Evolutionary conservation across 2,113 vertebrate genomes (phyloP).

Genomic region (Origma solitaria): DNA sequence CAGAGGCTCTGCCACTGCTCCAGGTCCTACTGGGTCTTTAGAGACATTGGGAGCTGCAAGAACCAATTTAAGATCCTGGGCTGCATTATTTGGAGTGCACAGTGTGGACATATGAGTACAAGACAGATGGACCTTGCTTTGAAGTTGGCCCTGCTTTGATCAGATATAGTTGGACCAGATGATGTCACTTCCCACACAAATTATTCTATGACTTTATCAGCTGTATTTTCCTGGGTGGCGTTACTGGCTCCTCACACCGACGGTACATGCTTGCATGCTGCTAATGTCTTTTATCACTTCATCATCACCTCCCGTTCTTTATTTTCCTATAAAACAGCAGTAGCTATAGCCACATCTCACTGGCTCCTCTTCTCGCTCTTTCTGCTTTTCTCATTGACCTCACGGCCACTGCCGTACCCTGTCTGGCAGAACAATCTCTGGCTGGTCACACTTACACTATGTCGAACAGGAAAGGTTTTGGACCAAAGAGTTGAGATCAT

Average conservation of each 20-base stretch:
- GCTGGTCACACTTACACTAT: not conserved
- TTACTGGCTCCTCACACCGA: not conserved
- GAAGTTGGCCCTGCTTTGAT: not conserved
- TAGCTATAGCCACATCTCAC: not conserved
- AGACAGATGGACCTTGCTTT: not conserved
- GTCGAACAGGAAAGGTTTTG: not conserved
- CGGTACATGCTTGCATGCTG: not conserved
- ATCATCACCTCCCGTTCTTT: not conserved
- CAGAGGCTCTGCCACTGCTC: not conserved
- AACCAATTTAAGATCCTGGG: not conserved
- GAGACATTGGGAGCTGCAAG: not conserved
- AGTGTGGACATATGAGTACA: not conserved
- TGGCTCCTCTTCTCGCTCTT: not conserved
- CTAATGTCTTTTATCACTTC: not conserved
- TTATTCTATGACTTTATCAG: not conserved
- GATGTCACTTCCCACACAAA: not conserved
- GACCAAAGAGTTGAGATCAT: not conserved
- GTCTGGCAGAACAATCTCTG: not conserved
- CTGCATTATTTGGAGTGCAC: not conserved
- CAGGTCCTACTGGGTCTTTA: not conserved
- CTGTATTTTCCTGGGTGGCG: not conserved
- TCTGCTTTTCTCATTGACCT: not conserved
- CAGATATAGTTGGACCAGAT: not conserved
- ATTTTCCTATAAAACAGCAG: not conserved
- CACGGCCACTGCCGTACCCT: not conserved